Evolutionary conservation across 2,797 vertebrate genomes (phyloP).

Genomic region (Gallinago nigripennis): DNA sequence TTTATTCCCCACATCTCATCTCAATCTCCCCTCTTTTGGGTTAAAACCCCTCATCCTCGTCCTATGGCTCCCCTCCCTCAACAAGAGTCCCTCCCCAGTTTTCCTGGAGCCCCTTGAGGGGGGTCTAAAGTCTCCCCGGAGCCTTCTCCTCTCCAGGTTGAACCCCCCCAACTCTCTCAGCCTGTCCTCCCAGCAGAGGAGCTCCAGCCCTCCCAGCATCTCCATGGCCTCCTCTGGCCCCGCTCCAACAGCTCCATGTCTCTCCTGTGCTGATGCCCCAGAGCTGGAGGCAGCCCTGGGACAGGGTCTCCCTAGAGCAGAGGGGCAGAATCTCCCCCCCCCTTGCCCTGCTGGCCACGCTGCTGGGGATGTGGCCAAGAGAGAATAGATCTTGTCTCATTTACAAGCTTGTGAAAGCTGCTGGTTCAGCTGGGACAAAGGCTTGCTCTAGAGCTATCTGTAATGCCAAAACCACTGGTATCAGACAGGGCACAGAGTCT

Average conservation of each 20-base stretch:
- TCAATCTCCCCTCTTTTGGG: background rate
- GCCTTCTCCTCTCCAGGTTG: background rate
- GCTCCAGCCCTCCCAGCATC: background rate
- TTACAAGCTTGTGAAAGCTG: background rate
- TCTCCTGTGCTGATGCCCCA: background rate
- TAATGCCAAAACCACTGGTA: background rate
- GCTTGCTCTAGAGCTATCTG: background rate
- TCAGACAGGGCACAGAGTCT: background rate
- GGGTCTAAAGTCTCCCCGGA: background rate
- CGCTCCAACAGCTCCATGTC: background rate
- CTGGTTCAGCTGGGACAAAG: background rate
- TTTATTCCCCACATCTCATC: background rate
- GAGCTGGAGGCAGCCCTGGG: background rate
- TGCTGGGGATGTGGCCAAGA: background rate
- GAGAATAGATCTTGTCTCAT: rapidly evolving
- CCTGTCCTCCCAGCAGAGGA: background rate
- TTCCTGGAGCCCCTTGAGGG: background rate
- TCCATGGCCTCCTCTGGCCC: background rate
- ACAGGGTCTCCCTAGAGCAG: background rate
- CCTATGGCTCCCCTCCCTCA: background rate
- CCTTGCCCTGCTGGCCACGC: background rate
- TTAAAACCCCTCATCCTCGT: background rate
- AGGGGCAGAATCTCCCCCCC: background rate
- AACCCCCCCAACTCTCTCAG: background rate
- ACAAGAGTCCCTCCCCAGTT: background rate